Percentiles rank a stretch among this genome's conserved stretches.
Evolutionary conservation across 2,888 invertebrate species (phyloP).

Genomic region (Nemotelus pantherinus): DNA sequence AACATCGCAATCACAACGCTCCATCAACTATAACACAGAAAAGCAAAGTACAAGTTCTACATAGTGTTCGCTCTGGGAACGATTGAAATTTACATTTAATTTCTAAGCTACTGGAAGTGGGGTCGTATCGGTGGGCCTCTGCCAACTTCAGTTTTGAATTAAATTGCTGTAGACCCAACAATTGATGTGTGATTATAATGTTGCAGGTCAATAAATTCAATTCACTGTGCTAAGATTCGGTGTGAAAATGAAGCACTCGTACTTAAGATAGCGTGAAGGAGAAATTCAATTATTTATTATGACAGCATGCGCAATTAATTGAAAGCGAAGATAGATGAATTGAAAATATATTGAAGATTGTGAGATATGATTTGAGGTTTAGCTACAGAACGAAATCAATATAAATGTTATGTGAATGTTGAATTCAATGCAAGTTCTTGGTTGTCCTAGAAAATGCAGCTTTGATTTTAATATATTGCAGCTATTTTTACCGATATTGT

Average conservation of each 20-base stretch:
- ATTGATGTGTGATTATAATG: neutral
- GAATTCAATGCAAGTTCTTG: no score
- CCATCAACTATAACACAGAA: neutral
- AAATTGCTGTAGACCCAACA: neutral
- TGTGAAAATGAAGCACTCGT: neutral
- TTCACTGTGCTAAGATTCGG: neutral
- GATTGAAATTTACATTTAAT: neutral
- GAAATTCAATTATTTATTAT: slow-evolving; percentile 9
- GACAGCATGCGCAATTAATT: neutral
- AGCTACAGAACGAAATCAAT: no score
- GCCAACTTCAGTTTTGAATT: neutral
- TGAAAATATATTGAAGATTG: no score
- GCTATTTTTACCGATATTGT: no score
- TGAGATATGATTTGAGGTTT: no score
- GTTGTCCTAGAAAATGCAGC: no score
- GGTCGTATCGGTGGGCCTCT: neutral
- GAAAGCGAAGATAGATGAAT: neutral
- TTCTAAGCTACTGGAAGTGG: neutral
- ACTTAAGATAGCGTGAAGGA: neutral
- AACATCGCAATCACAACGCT: neutral
- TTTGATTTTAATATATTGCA: no score
- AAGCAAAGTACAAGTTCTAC: neutral
- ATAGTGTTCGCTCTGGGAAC: neutral
- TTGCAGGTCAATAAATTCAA: neutral
- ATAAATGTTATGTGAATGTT: no score